A percentile compares a stretch with the other conserved stretches of the same genome.
Conservation (phyloP, 53 echinoderm and acorn worm species). For the Apostichopus leukothele region DNA sequence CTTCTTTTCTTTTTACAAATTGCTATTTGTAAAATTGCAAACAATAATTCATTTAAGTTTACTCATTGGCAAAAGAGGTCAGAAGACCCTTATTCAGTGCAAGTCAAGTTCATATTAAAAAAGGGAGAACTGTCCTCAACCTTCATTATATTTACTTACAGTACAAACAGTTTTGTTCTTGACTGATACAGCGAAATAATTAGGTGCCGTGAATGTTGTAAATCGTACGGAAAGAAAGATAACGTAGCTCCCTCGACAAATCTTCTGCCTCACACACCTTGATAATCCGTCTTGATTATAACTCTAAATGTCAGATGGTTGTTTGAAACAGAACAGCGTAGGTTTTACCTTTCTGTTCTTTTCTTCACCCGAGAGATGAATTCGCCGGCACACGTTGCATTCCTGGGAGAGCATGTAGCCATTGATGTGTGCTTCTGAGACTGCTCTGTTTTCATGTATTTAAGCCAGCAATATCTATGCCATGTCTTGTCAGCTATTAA, state of each 20-base stretch:
- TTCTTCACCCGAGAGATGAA: not conserved
- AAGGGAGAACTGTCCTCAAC: too few relatives aligned
- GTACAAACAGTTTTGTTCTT: too few relatives aligned
- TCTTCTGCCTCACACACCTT: not conserved
- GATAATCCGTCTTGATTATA: not conserved
- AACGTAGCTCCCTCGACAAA: not conserved
- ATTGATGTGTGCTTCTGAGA: not conserved
- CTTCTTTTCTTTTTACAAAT: too few relatives aligned
- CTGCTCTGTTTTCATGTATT: not conserved
- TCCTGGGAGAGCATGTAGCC: constrained; percentile 11
- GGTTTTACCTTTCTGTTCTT: not conserved
- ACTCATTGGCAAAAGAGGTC: too few relatives aligned
- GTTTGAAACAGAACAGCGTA: constrained; percentile 1
- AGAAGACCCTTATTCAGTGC: too few relatives aligned
- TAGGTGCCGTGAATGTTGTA: too few relatives aligned
- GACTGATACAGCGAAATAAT: too few relatives aligned
- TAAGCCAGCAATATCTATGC: not conserved
- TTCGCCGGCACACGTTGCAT: not conserved
- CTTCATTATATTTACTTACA: too few relatives aligned
- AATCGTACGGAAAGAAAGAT: not conserved
- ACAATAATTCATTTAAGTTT: too few relatives aligned
- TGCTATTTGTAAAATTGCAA: too few relatives aligned
- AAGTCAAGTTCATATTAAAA: too few relatives aligned
- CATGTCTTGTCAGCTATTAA: constrained; percentile 3
- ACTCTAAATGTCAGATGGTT: constrained; percentile 8